Evolutionary conservation across 2,113 vertebrate species (phyloP), one percentile per base, ranked within the genome.

Genomic region (Hystrix cristata): DNA sequence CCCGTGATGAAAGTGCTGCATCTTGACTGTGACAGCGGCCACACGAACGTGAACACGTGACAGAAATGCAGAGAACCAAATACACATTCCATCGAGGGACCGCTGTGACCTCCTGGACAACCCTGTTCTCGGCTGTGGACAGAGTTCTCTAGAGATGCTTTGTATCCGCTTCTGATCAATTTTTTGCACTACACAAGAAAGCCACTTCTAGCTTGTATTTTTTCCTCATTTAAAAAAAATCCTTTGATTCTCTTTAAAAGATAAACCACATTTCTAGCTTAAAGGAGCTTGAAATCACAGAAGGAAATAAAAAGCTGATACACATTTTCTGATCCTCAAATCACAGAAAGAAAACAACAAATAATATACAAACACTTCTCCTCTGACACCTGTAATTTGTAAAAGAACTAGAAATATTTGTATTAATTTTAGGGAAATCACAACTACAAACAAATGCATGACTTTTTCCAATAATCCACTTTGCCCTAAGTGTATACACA

Each of bases 401-500:
- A 14, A 97, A 94, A 98, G 92, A 87, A 96, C 38, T 97, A 78
- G 25, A 97, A 90, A 67, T 94, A 18, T 86, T n/a, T 3, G 90
- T 97, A 96, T 95, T 92, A 95, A 55, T 89, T 59, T 90, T 53
- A 93, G 97, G 97, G 89, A 96, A 97, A 97, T 95, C 71, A 97
- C 38, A 98, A 69, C 14, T 97, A 72, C 91, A 97, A 96, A 97
- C 72, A 97, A 96, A 93, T 95, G 95, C 46, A 95, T 51, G 53
- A 29, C 96, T 98, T 97, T 96, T 98, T 97, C 98, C 94, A 97
- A 97, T 99, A 99, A 98, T 98, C 98, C 98, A 98, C 98, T 98
- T 96, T 97, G 98, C 98, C 98, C 27, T 48, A 92, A 94, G 71
- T 98, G 97, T 92, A 90, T 92, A 98, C 95, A 98, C 67, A 85